Conservation (phyloP, 2,113 vertebrate species). For the Heterocephalus glaber region DNA sequence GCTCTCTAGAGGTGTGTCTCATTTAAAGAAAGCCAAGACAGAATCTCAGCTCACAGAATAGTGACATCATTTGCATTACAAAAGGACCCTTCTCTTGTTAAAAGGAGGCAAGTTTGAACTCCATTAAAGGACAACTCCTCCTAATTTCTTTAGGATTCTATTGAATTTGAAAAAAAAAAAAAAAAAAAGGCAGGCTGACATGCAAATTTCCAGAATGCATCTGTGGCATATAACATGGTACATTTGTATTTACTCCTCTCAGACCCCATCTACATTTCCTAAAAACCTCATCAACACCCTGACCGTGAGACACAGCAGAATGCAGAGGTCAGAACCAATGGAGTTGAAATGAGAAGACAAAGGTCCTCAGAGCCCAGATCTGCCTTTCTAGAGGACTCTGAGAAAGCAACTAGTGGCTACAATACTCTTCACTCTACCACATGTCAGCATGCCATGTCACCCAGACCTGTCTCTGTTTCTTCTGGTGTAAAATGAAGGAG, state of each 20-base stretch:
- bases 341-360: background rate
- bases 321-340: background rate
- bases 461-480: background rate
- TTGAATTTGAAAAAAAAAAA: background rate
- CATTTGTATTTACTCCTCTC: background rate
- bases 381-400: background rate
- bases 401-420: background rate
- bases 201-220: constrained; percentile 26
- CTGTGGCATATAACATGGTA: background rate
- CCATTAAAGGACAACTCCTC: constrained; percentile 52
- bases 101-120: constrained; percentile 68
- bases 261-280: background rate
- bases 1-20: constrained; percentile 60
- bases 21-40: constrained; percentile 48
- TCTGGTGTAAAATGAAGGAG: background rate
- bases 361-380: background rate
- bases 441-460: accelerated
- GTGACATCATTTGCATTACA: constrained; percentile 70
- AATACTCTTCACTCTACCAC: background rate
- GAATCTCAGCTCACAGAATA: background rate
- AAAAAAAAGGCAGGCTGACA: background rate
- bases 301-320: background rate
- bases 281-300: background rate
- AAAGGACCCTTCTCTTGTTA: constrained; percentile 62
- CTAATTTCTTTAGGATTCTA: constrained; percentile 53